Base-by-base conservation (phyloP, 2,113 vertebrate species). In the Sorex fumeus region DNA sequence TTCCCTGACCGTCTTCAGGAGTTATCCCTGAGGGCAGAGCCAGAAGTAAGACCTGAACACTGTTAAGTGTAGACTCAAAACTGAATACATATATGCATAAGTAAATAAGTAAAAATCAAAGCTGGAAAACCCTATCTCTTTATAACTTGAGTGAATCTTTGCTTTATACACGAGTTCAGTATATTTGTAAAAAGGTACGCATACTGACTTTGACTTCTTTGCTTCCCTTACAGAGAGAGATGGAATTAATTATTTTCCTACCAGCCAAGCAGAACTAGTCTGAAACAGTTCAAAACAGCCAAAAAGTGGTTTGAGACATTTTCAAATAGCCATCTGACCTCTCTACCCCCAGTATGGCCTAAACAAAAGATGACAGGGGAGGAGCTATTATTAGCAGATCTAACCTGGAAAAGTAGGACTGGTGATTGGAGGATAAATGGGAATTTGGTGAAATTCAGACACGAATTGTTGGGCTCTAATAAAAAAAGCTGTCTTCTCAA, bases 291-390 rank as follows among this genome's bases (percentile, higher is more conserved):
- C 12, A 7, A 64, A 91, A 89, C 84, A 93, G 62, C 32, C 88
- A 76, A 60, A 50, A 83, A 75, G 32, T 43, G 75, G 43, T 3
- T n/a, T 23, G n/a, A 87, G 23, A 53, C 25, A 34, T 25, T 71
- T 82, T 53, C 57, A 84, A 71, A 90, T 53, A 86, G 60, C 70
- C 90, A 79, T 85, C 71, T 86, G 76, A 77, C 69, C 81, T 90
- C 34, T 21, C 7, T 60, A 87, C 25, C 60, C 8, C 88, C 71
- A 23, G 2, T 84, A 32, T 32, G 71, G 19, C 27, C 28, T 76
- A 76, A 87, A 90, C n/a, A 16, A 32, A 53, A 82, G 74, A 90
- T 50, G 74, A 75, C 18, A 36, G 30, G 19, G 23, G 27, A 27
- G 16, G 8, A n/a, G 2, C 0, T 50, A 50, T 60, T 2, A 32